Evolutionary conservation across 2,797 vertebrate species (phyloP), one percentile per base, ranked within the genome.

Genomic region (Eleutherodactylus coqui): DNA sequence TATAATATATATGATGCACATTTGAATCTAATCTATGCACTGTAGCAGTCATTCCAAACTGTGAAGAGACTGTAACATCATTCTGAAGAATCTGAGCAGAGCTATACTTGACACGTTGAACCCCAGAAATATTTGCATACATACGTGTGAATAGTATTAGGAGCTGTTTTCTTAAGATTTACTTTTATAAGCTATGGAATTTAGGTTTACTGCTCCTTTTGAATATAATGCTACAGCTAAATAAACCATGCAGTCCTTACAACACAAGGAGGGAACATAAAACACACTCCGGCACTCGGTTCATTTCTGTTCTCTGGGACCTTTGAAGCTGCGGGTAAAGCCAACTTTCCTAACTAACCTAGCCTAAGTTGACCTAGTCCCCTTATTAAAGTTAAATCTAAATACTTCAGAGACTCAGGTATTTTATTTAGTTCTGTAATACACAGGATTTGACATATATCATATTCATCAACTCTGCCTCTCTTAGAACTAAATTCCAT

Each of bases 401-500:
- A 69, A 69, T 69, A 69, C 67, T 69, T 69, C 21, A 41, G 67
- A 69, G 67, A 62, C 60, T 69, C 67, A 69, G 67, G 67, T 69
- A 69, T 69, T 69, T 69, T 69, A 69, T 69, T 69, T 69, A 69
- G 67, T 41, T 69, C 67, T 69, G 34, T 69, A 69, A 69, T 69
- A 69, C 67, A 69, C 67, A 38, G 67, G 67, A 69, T 73, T 73
- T 45, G 70, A 73, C 70, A 43, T 73, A 43, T 45, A 73, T 73
- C 19, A 43, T 14, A 73, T 73, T 73, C 41, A 73, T 73, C 70
- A 45, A 47, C 38, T 16, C 38, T 45, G 70, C 16, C 1, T 47
- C 70, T 47, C n/a, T 27, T 73, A 73, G 38, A 73, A n/a, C 41
- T n/a, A 27, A 73, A 73, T 73, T 73, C 70, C 43, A 73, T 6